phyloP scores from a whole-genome alignment of 2,113 vertebrate genomes.

The Pseudopipra pipra region DNA sequence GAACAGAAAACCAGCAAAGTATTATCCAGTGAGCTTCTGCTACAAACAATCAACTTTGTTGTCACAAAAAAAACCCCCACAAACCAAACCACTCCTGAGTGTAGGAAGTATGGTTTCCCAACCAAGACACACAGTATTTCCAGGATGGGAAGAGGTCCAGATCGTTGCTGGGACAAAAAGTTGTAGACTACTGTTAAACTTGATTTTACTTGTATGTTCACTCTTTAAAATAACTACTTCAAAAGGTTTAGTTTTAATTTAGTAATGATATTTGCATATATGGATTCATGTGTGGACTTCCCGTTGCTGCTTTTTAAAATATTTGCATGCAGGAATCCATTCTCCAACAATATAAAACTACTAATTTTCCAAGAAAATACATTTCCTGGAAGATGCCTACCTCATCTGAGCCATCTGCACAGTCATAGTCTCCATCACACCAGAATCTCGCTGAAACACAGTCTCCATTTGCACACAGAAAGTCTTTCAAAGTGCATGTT shows the following conservation, averaged over 20 bases:
- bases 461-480: conserved; percentile 91
- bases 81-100: not conserved
- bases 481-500: conserved; percentile 93
- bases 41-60: not conserved
- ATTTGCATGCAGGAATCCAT: fast-evolving
- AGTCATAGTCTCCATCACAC: conserved; percentile 97
- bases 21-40: not conserved
- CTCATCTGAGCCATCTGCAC: conserved; percentile 95
- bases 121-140: not conserved
- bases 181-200: not conserved
- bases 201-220: not conserved
- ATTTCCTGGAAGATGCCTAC: conserved; percentile 65
- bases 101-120: not conserved
- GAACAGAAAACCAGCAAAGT: not conserved
- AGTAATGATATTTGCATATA: not conserved
- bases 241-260: not conserved
- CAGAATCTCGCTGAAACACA: conserved; percentile 94
- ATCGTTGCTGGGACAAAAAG: not conserved
- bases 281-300: not conserved
- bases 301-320: not conserved
- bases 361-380: not conserved
- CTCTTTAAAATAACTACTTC: not conserved
- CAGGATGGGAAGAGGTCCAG: not conserved
- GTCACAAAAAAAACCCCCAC: not conserved
- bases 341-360: not conserved